Base-by-base conservation (phyloP, 1,140 invertebrate genomes). In the Acromyrmex echinatior region DNA sequence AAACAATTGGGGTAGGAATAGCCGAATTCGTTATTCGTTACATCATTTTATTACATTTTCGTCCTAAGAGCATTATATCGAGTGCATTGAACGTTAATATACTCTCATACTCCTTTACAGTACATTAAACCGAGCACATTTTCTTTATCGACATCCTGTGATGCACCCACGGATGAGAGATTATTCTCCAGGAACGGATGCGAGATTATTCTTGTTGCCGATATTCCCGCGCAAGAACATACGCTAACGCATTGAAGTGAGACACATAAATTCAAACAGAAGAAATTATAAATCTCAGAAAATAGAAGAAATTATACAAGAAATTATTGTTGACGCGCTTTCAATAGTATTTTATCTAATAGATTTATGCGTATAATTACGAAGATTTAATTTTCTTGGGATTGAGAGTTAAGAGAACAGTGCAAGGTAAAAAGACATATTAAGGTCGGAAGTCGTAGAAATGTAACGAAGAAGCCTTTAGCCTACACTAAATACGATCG, bases 401-500 rank as follows among this genome's bases (percentile, higher is more conserved):
- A 14, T n/a, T 58, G 51, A 28, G 58, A 12, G 45, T 74, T 65
- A 73, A 73, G 28, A 82, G 66, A 56, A 53, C 16, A 18, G 9
- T 53, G 39, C 53, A 62, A 86, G 85, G 25, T 70, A 71, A 86
- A 39, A 53, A 85, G 84, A 89, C 87, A 77, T 89, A 93, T 92
- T 91, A 89, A 91, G 92, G 92, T 92, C 92, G 68, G 88, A 92
- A 68, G 77, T 88, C 93, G 35, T 92, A 93, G 31, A 91, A 93
- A 80, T 91, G 90, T 60, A 71, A 89, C 91, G 84, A 79, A 70
- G 92, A 93, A 93, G 91, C 93, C 93, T 90, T 87, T 77, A 74
- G 71, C 86, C 77, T 87, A 63, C 87, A 12, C 53, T 76, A 80
- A 87, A 53, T 53, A 39, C 76, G 35, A 78, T 80, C 68, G 74